phyloP scores from a whole-genome alignment of 1,140 invertebrate species.

The Zelostemma sp. region DNA sequence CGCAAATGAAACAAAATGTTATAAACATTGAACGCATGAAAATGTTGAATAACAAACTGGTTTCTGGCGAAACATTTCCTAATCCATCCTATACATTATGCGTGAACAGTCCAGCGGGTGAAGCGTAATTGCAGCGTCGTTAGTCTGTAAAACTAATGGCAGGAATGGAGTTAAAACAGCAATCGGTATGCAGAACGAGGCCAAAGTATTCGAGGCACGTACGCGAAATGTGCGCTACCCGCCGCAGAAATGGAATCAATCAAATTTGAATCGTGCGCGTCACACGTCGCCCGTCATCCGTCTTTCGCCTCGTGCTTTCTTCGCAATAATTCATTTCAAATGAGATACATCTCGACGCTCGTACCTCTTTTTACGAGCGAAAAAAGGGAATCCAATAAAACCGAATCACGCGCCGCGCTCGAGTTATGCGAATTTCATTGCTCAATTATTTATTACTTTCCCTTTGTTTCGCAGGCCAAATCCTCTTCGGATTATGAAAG shows the following conservation, averaged over 20 bases:
- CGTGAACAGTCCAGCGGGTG: too few relatives aligned
- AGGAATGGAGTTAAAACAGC: conserved; percentile 54
- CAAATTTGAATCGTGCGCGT: conserved; percentile 61
- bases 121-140: conserved; percentile 38
- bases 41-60: too few relatives aligned
- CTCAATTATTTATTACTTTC: neutral
- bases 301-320: conserved; percentile 28
- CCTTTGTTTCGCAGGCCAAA: conserved; percentile 16
- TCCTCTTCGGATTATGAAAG: conserved; percentile 58
- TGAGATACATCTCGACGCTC: conserved; percentile 28
- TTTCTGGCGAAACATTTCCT: too few relatives aligned
- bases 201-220: conserved; percentile 53
- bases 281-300: conserved; percentile 32
- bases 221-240: conserved; percentile 55
- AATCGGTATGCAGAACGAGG: conserved; percentile 61
- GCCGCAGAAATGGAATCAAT: conserved; percentile 61
- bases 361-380: neutral
- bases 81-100: too few relatives aligned
- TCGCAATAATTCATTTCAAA: conserved; percentile 48
- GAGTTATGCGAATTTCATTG: neutral
- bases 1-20: too few relatives aligned
- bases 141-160: conserved; percentile 55
- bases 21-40: too few relatives aligned
- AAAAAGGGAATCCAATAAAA: conserved; percentile 11
- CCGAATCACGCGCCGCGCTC: neutral